Evolutionary conservation across 2,797 vertebrate genomes (phyloP), one percentile per base, ranked within the genome.

Genomic region (Sebastes cheni): DNA sequence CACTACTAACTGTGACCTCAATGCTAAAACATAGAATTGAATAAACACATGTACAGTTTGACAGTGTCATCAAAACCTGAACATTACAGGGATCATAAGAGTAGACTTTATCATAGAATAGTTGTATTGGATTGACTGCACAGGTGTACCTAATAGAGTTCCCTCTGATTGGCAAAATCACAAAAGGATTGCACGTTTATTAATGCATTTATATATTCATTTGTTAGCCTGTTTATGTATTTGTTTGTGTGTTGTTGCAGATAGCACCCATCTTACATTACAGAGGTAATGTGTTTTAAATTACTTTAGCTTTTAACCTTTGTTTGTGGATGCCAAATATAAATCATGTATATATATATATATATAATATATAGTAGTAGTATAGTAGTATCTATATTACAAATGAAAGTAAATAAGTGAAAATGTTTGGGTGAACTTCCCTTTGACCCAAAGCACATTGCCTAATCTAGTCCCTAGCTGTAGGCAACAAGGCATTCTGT

Each of bases 401-500:
- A 50, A 60, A 34, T 70, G 14, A 52, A 58, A 66, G 8, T 22
- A 50, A 67, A 52, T 29, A 34, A 25, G 23, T 20, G 27, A 4
- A 36, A 46, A 10, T 23, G 12, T 30, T 6, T 30, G 20, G 62
- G 8, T 73, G 52, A 42, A 68, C 20, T 8, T 56, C 22, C 6
- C n/a, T 54, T 11, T 54, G 46, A 80, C 27, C 66, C 22, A 3
- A 59, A 81, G 55, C 65, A 59, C 25, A 60, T 34, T 55, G 55
- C 64, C 62, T 77, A 54, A 54, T 60, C 14, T 42, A 13, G 46
- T 56, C 39, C 55, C 75, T 59, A 30, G 22, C 76, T 75, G 22
- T 39, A 50, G n/a, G 22, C 61, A 12, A 20, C 74, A 30, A 75
- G 52, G 78, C 78, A 67, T 66, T 85, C 77, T 72, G 18, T 75